phyloP scores from a whole-genome alignment of 2,888 invertebrate species.

The Sphecodes monilicornis region DNA sequence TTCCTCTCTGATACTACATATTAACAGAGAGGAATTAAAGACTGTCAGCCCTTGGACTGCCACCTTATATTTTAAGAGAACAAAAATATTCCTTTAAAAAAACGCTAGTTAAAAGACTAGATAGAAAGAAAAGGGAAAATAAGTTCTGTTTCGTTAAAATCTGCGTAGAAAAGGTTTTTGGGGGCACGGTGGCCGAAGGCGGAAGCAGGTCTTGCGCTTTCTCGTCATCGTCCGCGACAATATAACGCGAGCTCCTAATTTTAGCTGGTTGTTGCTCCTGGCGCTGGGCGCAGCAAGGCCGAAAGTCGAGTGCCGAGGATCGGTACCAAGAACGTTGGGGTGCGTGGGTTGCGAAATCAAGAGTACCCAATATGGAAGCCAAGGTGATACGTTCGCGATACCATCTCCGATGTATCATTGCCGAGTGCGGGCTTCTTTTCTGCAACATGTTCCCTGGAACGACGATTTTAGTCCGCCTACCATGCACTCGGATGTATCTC shows the following conservation, averaged over 20 bases:
- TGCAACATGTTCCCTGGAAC: neutral
- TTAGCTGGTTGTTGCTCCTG: conserved; percentile 43
- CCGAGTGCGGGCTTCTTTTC: neutral
- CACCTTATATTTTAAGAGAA: too few species aligned
- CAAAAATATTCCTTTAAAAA: too few species aligned
- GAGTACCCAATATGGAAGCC: conserved; percentile 58
- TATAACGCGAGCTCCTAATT: conserved; percentile 52
- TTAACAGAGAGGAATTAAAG: too few species aligned
- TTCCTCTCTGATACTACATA: too few species aligned
- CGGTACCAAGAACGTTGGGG: conserved; percentile 48
- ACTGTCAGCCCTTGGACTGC: too few species aligned
- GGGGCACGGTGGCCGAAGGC: neutral
- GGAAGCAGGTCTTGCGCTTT: conserved; percentile 1
- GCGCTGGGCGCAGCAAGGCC: conserved; percentile 36
- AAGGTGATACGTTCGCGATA: conserved; percentile 47
- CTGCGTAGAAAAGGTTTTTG: neutral
- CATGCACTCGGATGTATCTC: neutral
- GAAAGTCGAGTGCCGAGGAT: conserved; percentile 45
- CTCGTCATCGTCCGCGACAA: conserved; percentile 2
- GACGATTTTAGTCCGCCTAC: conserved; percentile 2
- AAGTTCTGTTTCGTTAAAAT: neutral
- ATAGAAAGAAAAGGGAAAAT: neutral
- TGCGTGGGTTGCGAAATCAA: conserved; percentile 65
- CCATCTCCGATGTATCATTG: conserved; percentile 16
- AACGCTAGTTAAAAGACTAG: too few species aligned